phyloP scores from a whole-genome alignment of 1,140 invertebrate species.

The Heterodera schachtii region DNA sequence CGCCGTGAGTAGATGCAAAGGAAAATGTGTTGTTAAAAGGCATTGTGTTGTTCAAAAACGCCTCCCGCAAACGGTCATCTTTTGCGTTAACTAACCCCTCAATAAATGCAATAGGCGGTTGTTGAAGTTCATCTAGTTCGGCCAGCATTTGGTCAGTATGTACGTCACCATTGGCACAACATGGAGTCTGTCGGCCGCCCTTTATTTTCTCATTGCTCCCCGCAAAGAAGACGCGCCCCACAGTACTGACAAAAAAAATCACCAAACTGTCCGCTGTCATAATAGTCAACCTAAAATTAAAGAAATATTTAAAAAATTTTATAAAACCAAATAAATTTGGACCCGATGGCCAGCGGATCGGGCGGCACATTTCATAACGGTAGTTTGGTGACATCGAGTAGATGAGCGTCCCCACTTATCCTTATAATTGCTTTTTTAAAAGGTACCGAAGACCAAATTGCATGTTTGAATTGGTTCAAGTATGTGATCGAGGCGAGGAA shows the following conservation, averaged over 20 bases:
- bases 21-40: not conserved
- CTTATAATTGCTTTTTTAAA: not conserved
- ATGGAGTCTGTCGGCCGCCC: not conserved
- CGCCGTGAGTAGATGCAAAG: not conserved
- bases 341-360: not conserved
- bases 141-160: not conserved
- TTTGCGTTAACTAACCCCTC: not conserved
- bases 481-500: not conserved
- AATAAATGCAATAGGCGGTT: not conserved
- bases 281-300: not conserved
- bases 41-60: not conserved
- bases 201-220: not conserved
- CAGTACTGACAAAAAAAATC: not conserved
- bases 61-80: not conserved
- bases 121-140: not conserved
- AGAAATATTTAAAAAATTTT: not conserved
- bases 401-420: not conserved
- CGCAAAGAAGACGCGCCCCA: not conserved
- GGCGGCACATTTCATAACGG: not conserved
- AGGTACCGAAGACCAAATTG: no score
- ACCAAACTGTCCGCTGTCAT: not conserved
- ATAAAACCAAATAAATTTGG: not conserved
- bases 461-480: not conserved
- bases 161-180: not conserved
- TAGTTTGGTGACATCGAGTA: not conserved